Conservation (phyloP, 2,888 invertebrate genomes). For the Caenorhabditis wallacei region DNA sequence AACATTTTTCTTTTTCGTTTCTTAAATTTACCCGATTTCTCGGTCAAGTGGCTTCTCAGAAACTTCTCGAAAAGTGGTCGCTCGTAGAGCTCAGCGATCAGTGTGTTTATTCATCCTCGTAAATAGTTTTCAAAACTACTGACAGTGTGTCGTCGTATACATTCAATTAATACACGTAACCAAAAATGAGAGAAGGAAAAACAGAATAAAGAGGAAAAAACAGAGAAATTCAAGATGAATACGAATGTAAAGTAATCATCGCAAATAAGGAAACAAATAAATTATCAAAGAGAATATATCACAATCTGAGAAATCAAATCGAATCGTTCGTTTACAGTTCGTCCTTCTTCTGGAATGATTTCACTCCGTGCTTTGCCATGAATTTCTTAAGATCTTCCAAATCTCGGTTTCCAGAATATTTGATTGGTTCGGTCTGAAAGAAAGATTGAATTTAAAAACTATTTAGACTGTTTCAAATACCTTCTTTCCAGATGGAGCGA, state of each 20-base stretch:
- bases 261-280: not conserved
- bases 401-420: slow-evolving; percentile 82
- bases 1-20: slow-evolving; percentile 21
- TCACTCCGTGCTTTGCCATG: slow-evolving; percentile 80
- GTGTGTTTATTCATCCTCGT: slow-evolving; percentile 45
- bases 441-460: not conserved
- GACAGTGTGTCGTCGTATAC: slow-evolving; percentile 23
- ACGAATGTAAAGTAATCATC: slow-evolving; percentile 14
- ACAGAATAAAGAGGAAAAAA: not conserved
- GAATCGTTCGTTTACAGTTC: slow-evolving; percentile 73
- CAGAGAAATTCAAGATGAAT: slow-evolving; percentile 4
- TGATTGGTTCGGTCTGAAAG: slow-evolving; percentile 72
- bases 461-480: slow-evolving; percentile 31
- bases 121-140: slow-evolving; percentile 37
- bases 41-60: slow-evolving; percentile 43
- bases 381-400: slow-evolving; percentile 80
- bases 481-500: slow-evolving; percentile 84
- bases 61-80: slow-evolving; percentile 42
- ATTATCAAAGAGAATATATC: slow-evolving; percentile 17
- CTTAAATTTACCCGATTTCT: slow-evolving; percentile 22
- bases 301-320: not conserved
- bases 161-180: slow-evolving; percentile 55
- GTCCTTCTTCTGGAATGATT: slow-evolving; percentile 80
- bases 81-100: slow-evolving; percentile 42
- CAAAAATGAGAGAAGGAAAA: slow-evolving; percentile 42